Evolutionary conservation across 2,797 vertebrate genomes (phyloP).

Genomic region (Myotis myotis): DNA sequence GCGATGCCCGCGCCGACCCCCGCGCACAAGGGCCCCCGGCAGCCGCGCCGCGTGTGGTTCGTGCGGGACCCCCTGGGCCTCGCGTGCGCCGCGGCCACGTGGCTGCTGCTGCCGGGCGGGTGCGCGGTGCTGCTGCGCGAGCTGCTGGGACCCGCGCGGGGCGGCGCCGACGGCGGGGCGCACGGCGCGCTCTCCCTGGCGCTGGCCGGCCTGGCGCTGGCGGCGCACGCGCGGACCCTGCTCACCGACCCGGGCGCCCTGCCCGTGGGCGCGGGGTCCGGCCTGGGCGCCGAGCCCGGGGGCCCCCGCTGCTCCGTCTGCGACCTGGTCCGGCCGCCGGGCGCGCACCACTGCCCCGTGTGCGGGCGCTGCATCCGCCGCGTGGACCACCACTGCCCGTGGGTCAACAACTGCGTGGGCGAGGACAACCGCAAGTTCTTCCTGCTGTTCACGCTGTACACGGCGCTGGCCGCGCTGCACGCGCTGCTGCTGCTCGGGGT

Average conservation of each 20-base stretch:
- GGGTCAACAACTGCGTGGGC: slow-evolving; percentile 99
- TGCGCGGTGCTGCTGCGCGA: slow-evolving; percentile 91
- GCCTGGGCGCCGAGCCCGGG: accelerated
- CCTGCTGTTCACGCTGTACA: slow-evolving; percentile 96
- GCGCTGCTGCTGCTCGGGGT: slow-evolving; percentile 83
- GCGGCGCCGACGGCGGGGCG: slow-evolving; percentile 70
- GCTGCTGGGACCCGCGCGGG: slow-evolving; percentile 89
- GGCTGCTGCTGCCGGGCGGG: slow-evolving; percentile 91
- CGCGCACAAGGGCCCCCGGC: slow-evolving; percentile 53
- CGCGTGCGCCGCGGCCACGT: slow-evolving; percentile 90
- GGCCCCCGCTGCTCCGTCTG: background rate
- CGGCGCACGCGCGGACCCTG: slow-evolving; percentile 91
- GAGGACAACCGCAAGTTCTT: slow-evolving; percentile 99
- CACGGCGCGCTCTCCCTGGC: slow-evolving; percentile 90
- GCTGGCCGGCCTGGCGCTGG: slow-evolving; percentile 91
- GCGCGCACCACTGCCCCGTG: background rate
- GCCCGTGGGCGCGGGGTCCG: accelerated
- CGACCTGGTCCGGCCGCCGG: accelerated
- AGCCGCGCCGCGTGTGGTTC: slow-evolving; percentile 89
- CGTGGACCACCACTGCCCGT: slow-evolving; percentile 99
- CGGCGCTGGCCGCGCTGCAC: slow-evolving; percentile 86
- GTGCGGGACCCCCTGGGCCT: slow-evolving; percentile 93
- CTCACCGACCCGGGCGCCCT: slow-evolving; percentile 89
- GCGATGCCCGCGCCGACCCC: accelerated
- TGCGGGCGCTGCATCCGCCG: slow-evolving; percentile 98